Conservation (phyloP, 2,113 vertebrate genomes). For the Pachypanchax playfairii region DNA sequence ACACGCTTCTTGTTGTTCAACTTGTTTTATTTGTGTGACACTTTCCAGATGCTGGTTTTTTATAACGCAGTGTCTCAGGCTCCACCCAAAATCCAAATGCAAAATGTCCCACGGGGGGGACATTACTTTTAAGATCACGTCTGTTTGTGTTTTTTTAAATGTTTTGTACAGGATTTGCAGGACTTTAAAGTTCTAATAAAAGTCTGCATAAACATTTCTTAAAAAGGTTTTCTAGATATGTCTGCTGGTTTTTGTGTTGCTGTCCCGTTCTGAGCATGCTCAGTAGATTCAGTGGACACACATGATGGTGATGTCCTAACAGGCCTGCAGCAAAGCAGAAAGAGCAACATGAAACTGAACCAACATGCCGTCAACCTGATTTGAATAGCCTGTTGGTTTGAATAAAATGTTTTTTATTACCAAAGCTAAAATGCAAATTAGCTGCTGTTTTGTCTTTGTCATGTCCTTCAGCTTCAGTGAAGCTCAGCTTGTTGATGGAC, state of each 20-base stretch:
- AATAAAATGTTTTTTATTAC: slow-evolving; percentile 11
- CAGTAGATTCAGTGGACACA: too few relatives aligned
- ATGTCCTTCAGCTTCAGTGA: background rate
- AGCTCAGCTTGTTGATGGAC: background rate
- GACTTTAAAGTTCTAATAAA: too few relatives aligned
- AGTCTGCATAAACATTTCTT: too few relatives aligned
- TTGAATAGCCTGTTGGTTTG: slow-evolving; percentile 21
- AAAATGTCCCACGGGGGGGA: too few relatives aligned
- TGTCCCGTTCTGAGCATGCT: background rate
- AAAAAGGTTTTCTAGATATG: too few relatives aligned
- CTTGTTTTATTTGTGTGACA: background rate
- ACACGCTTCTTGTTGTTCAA: background rate
- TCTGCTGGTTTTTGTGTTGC: background rate
- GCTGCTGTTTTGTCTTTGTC: background rate
- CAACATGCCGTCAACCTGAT: slow-evolving; percentile 1
- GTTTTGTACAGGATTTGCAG: too few relatives aligned
- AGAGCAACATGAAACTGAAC: background rate
- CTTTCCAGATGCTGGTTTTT: background rate
- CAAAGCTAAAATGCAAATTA: slow-evolving; percentile 15
- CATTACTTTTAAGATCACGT: too few relatives aligned
- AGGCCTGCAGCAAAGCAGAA: background rate
- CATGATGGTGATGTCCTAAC: background rate
- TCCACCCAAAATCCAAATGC: slow-evolving; percentile 49
- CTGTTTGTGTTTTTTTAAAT: too few relatives aligned
- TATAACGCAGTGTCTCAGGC: slow-evolving; percentile 35